Base-by-base conservation (phyloP, 2,797 vertebrate species). In the Pseudochromis fuscus region DNA sequence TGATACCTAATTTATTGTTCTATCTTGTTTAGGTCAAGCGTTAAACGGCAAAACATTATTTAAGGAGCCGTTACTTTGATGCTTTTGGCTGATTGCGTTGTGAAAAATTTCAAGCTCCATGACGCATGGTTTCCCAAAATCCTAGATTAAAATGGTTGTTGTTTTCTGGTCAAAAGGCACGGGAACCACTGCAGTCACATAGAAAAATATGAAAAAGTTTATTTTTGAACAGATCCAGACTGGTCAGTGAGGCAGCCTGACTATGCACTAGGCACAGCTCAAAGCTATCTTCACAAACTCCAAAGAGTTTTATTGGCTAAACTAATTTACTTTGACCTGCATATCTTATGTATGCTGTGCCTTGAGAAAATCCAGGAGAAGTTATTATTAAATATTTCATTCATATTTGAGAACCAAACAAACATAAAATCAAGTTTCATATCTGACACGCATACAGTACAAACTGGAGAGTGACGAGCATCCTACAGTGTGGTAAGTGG, bases 291-390 rank as follows among this genome's bases (percentile, higher is more conserved):
- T 30, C 62, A 55, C 64, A 67, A 79, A 65, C 85, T 83, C 67
- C 79, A 80, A 84, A 82, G 83, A 82, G 75, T 72, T 81, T 28
- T n/a, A 19, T 65, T n/a, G 59, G 83, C 77, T 83, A 80, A 38
- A 12, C 58, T 75, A 23, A 77, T 60, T 80, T 75, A 58, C 60
- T 69, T 51, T 78, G 56, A 82, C 83, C 70, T 61, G 70, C 87
- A 72, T 79, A 83, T 79, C 57, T 82, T 67, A 25, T 67, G 45
- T 83, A 84, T 73, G 67, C 78, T 61, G 91, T 92, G 91, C 88
- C 91, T 92, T 92, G 61, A 67, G 37, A 64, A 64, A 69, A 75
- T 46, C 50, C 7, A 33, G 27, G 0, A 37, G 7, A 51, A 31
- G 12, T 57, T 58, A 49, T 52, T 42, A 37, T 55, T 27, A 68